phyloP scores from a whole-genome alignment of 2,797 vertebrate species.

The Gambusia yucatana region DNA sequence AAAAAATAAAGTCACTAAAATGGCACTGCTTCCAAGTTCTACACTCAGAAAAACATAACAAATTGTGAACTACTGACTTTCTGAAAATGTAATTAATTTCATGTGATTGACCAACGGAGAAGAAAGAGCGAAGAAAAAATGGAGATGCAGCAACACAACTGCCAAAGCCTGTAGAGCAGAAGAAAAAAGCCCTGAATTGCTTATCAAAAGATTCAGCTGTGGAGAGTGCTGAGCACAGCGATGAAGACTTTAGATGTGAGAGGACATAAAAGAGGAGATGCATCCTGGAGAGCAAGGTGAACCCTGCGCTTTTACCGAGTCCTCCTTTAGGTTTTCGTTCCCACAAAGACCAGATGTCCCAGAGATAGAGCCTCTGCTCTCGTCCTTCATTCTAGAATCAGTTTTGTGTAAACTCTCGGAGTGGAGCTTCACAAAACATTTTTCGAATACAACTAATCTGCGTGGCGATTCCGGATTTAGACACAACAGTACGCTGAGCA shows the following conservation, averaged over 20 bases:
- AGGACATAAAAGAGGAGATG: slow-evolving; percentile 49
- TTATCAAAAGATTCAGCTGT: slow-evolving; percentile 63
- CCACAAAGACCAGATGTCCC: slow-evolving; percentile 36
- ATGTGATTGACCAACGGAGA: slow-evolving; percentile 17
- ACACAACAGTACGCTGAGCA: not conserved
- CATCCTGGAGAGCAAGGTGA: slow-evolving; percentile 62
- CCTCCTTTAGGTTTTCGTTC: slow-evolving; percentile 24
- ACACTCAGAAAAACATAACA: not conserved
- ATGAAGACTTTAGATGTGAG: slow-evolving; percentile 59
- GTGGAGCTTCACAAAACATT: slow-evolving; percentile 4
- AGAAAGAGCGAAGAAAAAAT: slow-evolving; percentile 17
- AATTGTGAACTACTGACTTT: slow-evolving; percentile 2
- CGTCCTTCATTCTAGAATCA: slow-evolving; percentile 15
- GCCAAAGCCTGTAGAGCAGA: slow-evolving; percentile 46
- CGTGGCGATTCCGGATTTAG: slow-evolving; percentile 1
- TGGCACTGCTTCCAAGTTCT: not conserved
- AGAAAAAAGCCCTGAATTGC: slow-evolving; percentile 41
- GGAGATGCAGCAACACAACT: slow-evolving; percentile 27
- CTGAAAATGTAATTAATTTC: slow-evolving; percentile 18
- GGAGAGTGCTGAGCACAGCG: slow-evolving; percentile 64
- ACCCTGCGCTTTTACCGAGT: slow-evolving; percentile 29
- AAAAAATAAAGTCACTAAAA: not conserved
- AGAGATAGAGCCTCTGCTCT: slow-evolving; percentile 24
- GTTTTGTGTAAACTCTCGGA: slow-evolving; percentile 12
- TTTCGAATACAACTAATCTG: not conserved